These are phyloP conservation scores for Siphlonurus alternatus DNA, from an alignment of 2,888 invertebrate species.

Conservation along the genomic window DNA sequence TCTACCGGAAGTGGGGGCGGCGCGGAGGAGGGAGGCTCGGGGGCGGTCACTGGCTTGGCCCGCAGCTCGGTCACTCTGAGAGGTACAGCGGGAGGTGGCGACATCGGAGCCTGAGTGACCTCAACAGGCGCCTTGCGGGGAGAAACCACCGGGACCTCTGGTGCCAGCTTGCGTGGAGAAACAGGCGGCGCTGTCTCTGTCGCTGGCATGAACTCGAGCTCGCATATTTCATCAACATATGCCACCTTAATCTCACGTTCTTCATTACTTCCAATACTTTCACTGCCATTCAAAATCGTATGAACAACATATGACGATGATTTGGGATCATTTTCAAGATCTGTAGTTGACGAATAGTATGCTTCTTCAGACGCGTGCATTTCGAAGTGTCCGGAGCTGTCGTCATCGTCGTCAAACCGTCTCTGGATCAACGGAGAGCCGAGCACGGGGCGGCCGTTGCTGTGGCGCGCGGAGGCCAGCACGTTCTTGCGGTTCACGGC, in stretches of 20 bases:
- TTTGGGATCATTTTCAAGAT: neutral
- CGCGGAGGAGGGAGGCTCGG: neutral
- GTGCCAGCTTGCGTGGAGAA: neutral
- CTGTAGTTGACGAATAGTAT: neutral
- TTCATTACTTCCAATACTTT: neutral
- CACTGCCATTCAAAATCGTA: neutral
- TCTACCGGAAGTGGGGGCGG: neutral
- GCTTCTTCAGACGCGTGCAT: neutral
- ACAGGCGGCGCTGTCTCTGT: neutral
- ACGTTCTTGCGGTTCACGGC: constrained; percentile 76
- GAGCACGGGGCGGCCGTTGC: constrained; percentile 57
- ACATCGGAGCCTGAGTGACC: neutral
- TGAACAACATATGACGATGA: neutral
- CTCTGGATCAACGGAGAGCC: constrained; percentile 56
- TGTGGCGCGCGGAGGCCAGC: constrained; percentile 67
- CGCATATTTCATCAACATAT: constrained; percentile 8
- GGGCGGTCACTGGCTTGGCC: neutral
- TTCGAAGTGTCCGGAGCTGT: constrained; percentile 15
- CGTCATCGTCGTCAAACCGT: constrained; percentile 33
- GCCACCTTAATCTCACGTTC: constrained; percentile 9
- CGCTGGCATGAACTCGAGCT: neutral
- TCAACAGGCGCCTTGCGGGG: neutral
- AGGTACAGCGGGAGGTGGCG: neutral
- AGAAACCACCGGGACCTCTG: neutral
- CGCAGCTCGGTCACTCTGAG: neutral